Evolutionary conservation across 2,888 invertebrate species (phyloP).

Genomic region (Drosophila diplacantha): DNA sequence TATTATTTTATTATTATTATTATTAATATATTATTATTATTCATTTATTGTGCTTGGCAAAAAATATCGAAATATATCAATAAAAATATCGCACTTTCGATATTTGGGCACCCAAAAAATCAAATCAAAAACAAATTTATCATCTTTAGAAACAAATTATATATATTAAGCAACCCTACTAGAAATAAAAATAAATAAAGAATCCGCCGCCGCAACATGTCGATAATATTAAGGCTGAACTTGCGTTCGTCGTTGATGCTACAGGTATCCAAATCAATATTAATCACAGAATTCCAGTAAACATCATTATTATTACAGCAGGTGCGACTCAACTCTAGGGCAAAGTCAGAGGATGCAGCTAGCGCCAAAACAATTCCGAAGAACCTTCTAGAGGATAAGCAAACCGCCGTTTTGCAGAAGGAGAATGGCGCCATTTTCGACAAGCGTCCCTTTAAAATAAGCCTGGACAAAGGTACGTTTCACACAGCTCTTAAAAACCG

Average conservation of each 20-base stretch:
- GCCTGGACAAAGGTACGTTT: conserved; percentile 82
- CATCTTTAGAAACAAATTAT: too few species aligned
- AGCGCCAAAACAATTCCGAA: conserved; percentile 81
- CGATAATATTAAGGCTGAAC: conserved; percentile 45
- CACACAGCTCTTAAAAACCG: too few species aligned
- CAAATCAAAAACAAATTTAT: too few species aligned
- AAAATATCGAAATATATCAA: too few species aligned
- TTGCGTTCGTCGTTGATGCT: conserved; percentile 38
- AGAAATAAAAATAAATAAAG: conserved; percentile 2
- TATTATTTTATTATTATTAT: too few species aligned
- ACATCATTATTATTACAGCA: conserved; percentile 20
- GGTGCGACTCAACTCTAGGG: conserved; percentile 42
- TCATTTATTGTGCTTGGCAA: too few species aligned
- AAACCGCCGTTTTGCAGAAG: conserved; percentile 82
- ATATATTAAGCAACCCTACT: too few species aligned
- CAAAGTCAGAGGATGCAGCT: conserved; percentile 28
- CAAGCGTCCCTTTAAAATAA: conserved; percentile 91
- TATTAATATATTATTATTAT: too few species aligned
- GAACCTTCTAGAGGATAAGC: conserved; percentile 81
- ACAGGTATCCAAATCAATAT: conserved; percentile 35
- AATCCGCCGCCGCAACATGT: conserved; percentile 41
- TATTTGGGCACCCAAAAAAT: too few species aligned
- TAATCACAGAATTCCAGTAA: not conserved
- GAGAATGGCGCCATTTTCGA: conserved; percentile 90
- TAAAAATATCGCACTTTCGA: too few species aligned